Evolutionary conservation across 2,888 invertebrate species (phyloP), one percentile per base, ranked within the genome.

Genomic region (Ormyrus nitidulus): DNA sequence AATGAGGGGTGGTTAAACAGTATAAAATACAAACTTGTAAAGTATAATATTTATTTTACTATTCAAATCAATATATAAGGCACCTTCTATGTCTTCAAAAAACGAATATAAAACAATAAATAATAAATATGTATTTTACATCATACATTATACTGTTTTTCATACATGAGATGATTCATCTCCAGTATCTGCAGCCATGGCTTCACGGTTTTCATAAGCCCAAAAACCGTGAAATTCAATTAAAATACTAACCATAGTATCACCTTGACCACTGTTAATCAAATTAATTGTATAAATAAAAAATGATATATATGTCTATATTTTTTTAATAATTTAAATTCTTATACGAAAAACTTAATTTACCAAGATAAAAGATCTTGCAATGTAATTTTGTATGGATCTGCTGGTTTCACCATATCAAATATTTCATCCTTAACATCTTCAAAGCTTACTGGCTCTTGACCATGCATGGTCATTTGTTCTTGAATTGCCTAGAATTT

Each of bases 401-500:
- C 94, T 79, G 93, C 93, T 0, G 98, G 98, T 83, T 97, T 95
- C 1, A 98, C 97, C 98, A 99, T 99, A 91, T 99, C 99, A 92
- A 98, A 99, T 84, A 99, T 96, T 92, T 99, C 98, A 92, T 99
- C 98, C 90, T 98, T 98, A 0, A 99, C 96, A 91, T 99, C 98
- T 85, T 97, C 95, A 90, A 98, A 98, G 85, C 94, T 94, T 0
- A 98, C 96, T 0, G 96, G 95, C 83, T 97, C 97, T n/a, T 96
- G 96, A 49, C 96, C 96, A 89, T 97, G 96, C 7, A 94, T 93
- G 77, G 94, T 93, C 94, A 99, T 96, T 90, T 97, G 96, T 84
- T 97, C 96, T 90, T 98, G 96, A 84, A 99, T 97, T 0, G 97
- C 97, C 94, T 96, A 34, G 34, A 34, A 34, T 34, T 34, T 34